Evolutionary conservation across 1,140 invertebrate species (phyloP), one percentile per base, ranked within the genome.

Genomic region (Eufriesea mexicana): DNA sequence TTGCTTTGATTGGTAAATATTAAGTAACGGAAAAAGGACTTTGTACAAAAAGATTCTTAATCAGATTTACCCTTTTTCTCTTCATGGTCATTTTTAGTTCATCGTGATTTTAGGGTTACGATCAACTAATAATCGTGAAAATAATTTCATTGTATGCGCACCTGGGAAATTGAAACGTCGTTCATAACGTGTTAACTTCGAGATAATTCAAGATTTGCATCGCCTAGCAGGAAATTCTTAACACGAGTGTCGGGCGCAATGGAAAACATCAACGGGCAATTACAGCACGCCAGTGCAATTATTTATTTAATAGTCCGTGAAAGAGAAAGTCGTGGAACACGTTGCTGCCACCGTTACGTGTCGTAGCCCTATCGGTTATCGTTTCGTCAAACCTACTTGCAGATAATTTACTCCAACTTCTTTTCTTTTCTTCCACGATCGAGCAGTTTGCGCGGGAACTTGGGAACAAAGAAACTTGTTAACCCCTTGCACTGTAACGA

Each of bases 251-350:
- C 25, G 23, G n/a, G n/a, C 10, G 16, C 7, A 5, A 74, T 64
- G 45, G 57, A 23, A 80, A 80, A 73, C 28, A 47, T 20, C 35
- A 14, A 25, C 47, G 47, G 23, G 45, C 59, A 73, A 80, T 79
- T 79, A 72, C 55, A 72, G 12, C 18, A 20, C 66, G 54, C 18
- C 23, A 59, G 54, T n/a, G 54, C 35, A 78, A 78, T 79, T 80
- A 71, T 74, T 80, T 80, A 79, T 72, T 74, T 80, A 74, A 74
- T 80, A 49, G 70, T 23, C 47, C 45, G 45, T 62, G 45, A 64
- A 80, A 64, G 78, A 73, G 78, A 80, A 80, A 80, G 78, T 62
- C 72, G 45, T 49, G 9, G 28, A 73, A 55, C 78, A 71, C 25
- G 51, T 72, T 54, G 20, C 25, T 28, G 59, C 78, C 70, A 45